These are phyloP conservation scores for Drosophila borborema DNA, from an alignment of 2,888 invertebrate species.

Conservation along the genomic window DNA sequence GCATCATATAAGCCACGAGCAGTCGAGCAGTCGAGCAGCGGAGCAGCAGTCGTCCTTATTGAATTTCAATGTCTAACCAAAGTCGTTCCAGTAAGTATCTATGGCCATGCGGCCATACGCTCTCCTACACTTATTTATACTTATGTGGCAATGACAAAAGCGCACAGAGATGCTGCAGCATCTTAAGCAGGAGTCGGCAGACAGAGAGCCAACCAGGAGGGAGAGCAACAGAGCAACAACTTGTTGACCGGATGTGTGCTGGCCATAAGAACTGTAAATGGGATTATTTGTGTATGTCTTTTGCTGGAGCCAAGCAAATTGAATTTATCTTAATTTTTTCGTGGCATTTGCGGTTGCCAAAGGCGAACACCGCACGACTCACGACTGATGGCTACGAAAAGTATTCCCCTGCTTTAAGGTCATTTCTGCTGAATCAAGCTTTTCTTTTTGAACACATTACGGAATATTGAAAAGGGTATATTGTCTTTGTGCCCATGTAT, in stretches of 20 bases:
- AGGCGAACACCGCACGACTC: conserved; percentile 21
- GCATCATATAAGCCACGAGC: conserved; percentile 52
- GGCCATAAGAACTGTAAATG: conserved; percentile 75
- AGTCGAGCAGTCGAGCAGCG: conserved; percentile 51
- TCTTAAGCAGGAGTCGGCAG: conserved; percentile 16
- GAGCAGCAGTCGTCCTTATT: conserved; percentile 66
- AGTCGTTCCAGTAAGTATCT: conserved; percentile 38
- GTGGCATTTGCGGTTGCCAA: conserved; percentile 38
- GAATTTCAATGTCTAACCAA: conserved; percentile 68
- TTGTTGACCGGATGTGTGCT: conserved; percentile 77
- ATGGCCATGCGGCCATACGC: conserved; percentile 38
- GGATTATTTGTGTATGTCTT: conserved; percentile 66
- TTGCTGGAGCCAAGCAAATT: conserved; percentile 44
- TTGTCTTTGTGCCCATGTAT: rapidly evolving
- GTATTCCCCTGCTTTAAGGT: not conserved
- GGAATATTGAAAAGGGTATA: not conserved
- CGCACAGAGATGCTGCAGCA: conserved; percentile 18
- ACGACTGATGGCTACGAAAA: conserved; percentile 9
- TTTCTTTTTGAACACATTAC: not conserved
- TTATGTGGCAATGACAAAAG: conserved; percentile 67
- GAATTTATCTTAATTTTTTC: conserved; percentile 62
- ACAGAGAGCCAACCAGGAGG: not conserved
- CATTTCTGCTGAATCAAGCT: conserved; percentile 10
- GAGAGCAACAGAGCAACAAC: conserved; percentile 49
- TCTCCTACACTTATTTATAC: conserved; percentile 41